Evolutionary conservation across 2,888 invertebrate genomes (phyloP).

Genomic region (Eristalis arbustorum): DNA sequence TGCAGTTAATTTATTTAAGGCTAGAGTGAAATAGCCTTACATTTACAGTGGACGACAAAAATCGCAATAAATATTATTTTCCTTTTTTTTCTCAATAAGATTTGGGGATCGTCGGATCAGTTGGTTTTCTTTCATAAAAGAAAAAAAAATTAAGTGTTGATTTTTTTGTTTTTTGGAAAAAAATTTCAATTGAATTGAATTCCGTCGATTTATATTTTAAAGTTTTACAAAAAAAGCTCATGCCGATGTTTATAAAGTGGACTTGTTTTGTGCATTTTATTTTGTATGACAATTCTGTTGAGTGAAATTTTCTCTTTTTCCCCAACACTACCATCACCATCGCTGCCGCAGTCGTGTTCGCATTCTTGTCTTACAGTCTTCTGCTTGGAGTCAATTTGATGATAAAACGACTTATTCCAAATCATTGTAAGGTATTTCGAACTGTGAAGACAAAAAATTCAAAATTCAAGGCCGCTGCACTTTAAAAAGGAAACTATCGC

Average conservation of each 20-base stretch:
- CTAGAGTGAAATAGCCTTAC: slow-evolving; percentile 50
- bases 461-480: slow-evolving; percentile 44
- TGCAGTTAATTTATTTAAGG: slow-evolving; percentile 50
- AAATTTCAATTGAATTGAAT: neutral
- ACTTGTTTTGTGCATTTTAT: slow-evolving; percentile 50
- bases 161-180: slow-evolving; percentile 55
- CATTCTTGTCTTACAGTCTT: slow-evolving; percentile 56
- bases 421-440: slow-evolving; percentile 29
- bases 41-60: slow-evolving; percentile 60
- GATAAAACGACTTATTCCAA: slow-evolving; percentile 48
- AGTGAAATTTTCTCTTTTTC: slow-evolving; percentile 67
- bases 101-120: slow-evolving; percentile 68
- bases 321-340: slow-evolving; percentile 57
- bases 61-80: slow-evolving; percentile 69
- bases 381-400: slow-evolving; percentile 40
- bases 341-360: slow-evolving; percentile 53
- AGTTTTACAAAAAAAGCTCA: neutral
- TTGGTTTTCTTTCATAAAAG: slow-evolving; percentile 57
- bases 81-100: slow-evolving; percentile 68
- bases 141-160: slow-evolving; percentile 55
- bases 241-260: slow-evolving; percentile 37
- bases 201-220: neutral
- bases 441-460: slow-evolving; percentile 5
- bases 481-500: slow-evolving; percentile 16
- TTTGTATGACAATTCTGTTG: slow-evolving; percentile 53